Percentiles rank a stretch among this genome's conserved stretches.
These are phyloP conservation scores for Epinotia brunnichana DNA, from an alignment of 2,888 invertebrate genomes.

Conservation along the genomic window DNA sequence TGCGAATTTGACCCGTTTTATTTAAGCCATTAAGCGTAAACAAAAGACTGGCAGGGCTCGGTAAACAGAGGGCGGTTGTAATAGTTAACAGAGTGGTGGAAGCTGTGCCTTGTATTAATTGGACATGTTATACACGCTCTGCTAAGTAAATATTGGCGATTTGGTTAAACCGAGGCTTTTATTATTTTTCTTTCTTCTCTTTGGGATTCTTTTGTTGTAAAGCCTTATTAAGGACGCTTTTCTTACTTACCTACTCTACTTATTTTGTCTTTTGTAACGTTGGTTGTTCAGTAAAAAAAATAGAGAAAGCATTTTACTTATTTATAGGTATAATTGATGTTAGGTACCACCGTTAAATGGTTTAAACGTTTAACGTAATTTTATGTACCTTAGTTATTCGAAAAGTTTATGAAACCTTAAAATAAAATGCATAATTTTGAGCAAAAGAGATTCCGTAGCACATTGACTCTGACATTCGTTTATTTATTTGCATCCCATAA, in stretches of 20 bases:
- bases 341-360: no score
- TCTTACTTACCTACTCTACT: slow-evolving; percentile 45
- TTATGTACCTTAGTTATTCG: no score
- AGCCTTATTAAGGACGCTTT: slow-evolving; percentile 8
- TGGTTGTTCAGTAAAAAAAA: neutral
- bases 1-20: slow-evolving; percentile 81
- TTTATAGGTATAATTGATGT: neutral
- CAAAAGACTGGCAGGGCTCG: slow-evolving; percentile 76
- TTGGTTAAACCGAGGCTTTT: slow-evolving; percentile 54
- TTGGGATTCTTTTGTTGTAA: slow-evolving; percentile 46
- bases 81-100: slow-evolving; percentile 76
- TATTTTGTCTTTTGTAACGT: slow-evolving; percentile 29
- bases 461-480: no score
- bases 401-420: no score
- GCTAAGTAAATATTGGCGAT: slow-evolving; percentile 73
- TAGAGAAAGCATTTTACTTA: neutral
- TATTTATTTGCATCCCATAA: no score
- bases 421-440: no score
- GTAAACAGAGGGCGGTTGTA: slow-evolving; percentile 74
- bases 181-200: slow-evolving; percentile 56
- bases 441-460: no score
- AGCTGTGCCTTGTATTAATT: slow-evolving; percentile 75
- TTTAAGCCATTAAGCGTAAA: slow-evolving; percentile 82
- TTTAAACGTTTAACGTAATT: no score
- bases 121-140: slow-evolving; percentile 78